These are phyloP conservation scores for Nyctereutes procyonoides DNA, from an alignment of 2,113 vertebrate genomes.

Conservation along the genomic window DNA sequence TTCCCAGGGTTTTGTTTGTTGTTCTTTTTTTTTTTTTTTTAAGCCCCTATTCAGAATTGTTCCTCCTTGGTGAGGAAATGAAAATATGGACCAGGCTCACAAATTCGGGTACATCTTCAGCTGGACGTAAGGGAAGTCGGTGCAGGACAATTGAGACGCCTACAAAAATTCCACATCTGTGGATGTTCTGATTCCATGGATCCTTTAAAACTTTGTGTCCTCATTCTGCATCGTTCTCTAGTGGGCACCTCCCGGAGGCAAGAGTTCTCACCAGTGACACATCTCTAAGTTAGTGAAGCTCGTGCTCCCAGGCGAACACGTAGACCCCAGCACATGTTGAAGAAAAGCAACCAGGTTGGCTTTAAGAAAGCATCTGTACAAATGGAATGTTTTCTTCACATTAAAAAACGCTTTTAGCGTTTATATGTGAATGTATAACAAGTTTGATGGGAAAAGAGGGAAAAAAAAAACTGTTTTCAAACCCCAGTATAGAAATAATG, in stretches of 20 bases:
- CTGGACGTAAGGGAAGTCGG: not conserved
- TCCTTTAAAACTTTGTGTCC: not conserved
- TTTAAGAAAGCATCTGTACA: not conserved
- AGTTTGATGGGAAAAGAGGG: not conserved
- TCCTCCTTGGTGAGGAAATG: not conserved
- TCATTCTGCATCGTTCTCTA: not conserved
- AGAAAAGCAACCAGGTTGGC: not conserved
- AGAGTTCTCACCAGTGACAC: not conserved
- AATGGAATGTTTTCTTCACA: not conserved
- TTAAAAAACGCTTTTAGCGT: not conserved
- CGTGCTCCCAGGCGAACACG: not conserved
- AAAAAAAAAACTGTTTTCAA: not conserved
- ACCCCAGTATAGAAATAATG: not conserved
- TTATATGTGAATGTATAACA: not conserved
- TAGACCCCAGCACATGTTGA: not conserved
- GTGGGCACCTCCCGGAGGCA: not conserved
- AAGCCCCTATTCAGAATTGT: not conserved
- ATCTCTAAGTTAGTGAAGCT: not conserved
- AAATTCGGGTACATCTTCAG: not conserved
- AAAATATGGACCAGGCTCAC: not conserved
- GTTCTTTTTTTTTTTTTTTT: not conserved
- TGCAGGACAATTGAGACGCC: not conserved
- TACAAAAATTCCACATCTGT: not conserved
- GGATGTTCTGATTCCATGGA: not conserved
- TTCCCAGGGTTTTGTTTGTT: not conserved